Evolutionary conservation across 2,113 vertebrate genomes (phyloP).

Genomic region (Antechinus flavipes): DNA sequence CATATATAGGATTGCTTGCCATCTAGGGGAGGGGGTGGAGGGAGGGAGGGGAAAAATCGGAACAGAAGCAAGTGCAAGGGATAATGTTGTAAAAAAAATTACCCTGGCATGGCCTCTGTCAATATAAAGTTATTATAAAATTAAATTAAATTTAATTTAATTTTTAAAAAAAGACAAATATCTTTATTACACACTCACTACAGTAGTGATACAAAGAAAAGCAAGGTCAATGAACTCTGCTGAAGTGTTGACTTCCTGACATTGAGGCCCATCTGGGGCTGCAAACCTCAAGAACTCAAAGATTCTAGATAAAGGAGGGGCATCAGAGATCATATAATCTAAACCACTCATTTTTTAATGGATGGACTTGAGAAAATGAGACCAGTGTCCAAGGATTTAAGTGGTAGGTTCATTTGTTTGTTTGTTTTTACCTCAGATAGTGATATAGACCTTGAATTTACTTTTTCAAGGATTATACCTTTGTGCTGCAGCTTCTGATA

Average conservation of each 20-base stretch:
- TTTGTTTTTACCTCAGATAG: background rate
- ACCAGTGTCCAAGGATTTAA: background rate
- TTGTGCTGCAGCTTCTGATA: background rate
- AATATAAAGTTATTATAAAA: no score
- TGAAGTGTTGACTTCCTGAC: background rate
- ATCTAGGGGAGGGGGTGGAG: no score
- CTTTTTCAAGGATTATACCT: background rate
- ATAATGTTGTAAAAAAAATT: no score
- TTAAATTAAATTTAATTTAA: no score
- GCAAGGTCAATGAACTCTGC: background rate
- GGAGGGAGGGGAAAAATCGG: no score
- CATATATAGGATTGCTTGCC: no score
- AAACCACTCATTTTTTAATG: background rate
- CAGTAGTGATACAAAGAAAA: background rate
- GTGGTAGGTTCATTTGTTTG: background rate
- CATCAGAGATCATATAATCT: background rate
- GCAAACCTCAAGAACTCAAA: background rate
- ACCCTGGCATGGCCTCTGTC: no score
- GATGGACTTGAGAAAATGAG: background rate
- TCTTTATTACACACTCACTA: background rate
- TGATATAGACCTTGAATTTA: background rate
- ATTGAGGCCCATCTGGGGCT: background rate
- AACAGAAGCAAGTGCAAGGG: no score
- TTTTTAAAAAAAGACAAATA: background rate
- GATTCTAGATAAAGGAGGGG: background rate